Base-by-base conservation (phyloP, 2,797 vertebrate genomes). In the Acanthis flammea region DNA sequence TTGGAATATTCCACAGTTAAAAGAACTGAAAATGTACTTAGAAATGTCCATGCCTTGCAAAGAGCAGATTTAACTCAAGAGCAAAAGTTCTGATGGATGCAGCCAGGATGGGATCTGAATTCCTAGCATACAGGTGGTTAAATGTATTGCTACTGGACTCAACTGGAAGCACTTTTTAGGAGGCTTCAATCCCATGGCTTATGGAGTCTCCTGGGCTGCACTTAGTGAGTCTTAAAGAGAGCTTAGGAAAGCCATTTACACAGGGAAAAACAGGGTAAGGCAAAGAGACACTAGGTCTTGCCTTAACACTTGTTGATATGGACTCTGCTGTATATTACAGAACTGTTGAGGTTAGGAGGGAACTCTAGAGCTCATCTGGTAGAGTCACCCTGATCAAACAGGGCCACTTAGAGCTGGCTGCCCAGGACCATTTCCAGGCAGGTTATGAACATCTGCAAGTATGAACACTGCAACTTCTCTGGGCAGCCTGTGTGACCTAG, bases 101-200 rank as follows among this genome's bases (percentile, higher is more conserved):
- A 67, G 13, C 5, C 72, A 68, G 21, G 24, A 81, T 65, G 42
- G 37, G n/a, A 63, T 37, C 11, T 45, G 70, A 53, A 45, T 54
- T 7, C 39, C 24, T 0, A 0, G 9, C 23, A 28, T 12, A 8
- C 12, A 30, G 5, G 5, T 31, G 8, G 4, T 55, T 73, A 48
- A 42, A 5, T 23, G 3, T 41, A 35, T 14, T 50, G 66, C 10
- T 30, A 3, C 33, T 50, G 39, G 14, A 54, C 50, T 78, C 54
- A 74, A 5, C 9, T 35, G 51, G 35, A 31, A 78, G 5, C 9
- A n/a, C 7, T 3, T 39, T 44, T 50, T 0, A 3, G 19, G 9
- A 51, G 7, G 6, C 19, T 67, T 74, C 23, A n/a, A 6, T 41
- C 22, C 48, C 12, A 6, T 22, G 21, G 28, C 1, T 72, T 42